These are phyloP conservation scores for Limosa lapponica DNA, from an alignment of 2,797 vertebrate genomes.

Conservation along the genomic window DNA sequence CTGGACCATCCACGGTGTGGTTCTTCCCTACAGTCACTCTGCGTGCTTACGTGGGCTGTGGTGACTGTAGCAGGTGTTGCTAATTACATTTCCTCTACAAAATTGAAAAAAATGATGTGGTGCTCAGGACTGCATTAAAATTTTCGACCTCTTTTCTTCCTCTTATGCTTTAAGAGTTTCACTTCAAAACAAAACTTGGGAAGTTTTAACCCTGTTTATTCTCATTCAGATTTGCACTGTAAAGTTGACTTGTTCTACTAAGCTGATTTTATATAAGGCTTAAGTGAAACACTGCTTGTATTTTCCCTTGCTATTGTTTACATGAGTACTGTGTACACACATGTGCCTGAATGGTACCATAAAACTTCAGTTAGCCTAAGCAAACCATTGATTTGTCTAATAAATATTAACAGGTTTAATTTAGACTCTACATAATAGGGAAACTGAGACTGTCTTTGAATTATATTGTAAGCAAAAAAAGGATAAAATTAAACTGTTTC, in stretches of 20 bases:
- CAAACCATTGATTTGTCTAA: constrained; percentile 62
- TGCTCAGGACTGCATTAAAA: constrained; percentile 52
- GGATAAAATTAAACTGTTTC: constrained; percentile 69
- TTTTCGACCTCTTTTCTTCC: constrained; percentile 25
- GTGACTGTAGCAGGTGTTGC: neutral
- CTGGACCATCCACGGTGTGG: neutral
- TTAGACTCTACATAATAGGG: constrained; percentile 39
- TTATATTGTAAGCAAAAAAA: constrained; percentile 56
- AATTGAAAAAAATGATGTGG: neutral
- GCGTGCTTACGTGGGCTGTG: neutral
- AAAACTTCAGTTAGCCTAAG: constrained; percentile 48
- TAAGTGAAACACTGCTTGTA: constrained; percentile 62
- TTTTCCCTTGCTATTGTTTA: constrained; percentile 64
- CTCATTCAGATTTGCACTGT: constrained; percentile 59
- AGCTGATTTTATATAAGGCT: constrained; percentile 37
- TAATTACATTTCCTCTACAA: neutral
- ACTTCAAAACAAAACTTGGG: constrained; percentile 23
- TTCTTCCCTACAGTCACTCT: neutral
- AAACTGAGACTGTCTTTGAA: constrained; percentile 64
- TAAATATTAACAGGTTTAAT: constrained; percentile 58
- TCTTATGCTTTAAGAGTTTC: constrained; percentile 43
- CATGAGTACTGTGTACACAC: constrained; percentile 68
- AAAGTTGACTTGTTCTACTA: constrained; percentile 42
- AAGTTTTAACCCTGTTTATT: constrained; percentile 52
- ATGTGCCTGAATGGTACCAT: constrained; percentile 55